Percentiles rank a stretch among this genome's conserved stretches.
Evolutionary conservation across 2,888 invertebrate genomes (phyloP).

Genomic region (Nephrotoma flavescens): DNA sequence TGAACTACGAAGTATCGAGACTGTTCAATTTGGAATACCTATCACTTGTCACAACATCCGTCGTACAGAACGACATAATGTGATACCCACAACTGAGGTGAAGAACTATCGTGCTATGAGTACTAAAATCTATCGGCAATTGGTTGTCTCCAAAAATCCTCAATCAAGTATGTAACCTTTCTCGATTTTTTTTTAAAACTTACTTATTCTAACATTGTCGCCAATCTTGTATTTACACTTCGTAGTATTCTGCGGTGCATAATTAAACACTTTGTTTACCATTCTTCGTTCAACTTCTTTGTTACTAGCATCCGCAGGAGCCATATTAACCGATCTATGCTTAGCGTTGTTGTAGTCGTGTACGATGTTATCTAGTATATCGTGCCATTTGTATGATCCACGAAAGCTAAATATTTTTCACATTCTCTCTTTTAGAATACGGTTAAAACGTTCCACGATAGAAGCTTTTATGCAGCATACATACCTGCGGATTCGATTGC

Average conservation of each 20-base stretch:
- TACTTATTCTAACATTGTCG: conserved; percentile 21
- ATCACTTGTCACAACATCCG: not conserved
- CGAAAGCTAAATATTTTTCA: conserved; percentile 10
- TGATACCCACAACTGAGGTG: not conserved
- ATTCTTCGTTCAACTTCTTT: conserved; percentile 15
- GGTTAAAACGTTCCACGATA: not conserved
- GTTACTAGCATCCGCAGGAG: conserved; percentile 20
- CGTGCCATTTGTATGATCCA: conserved; percentile 12
- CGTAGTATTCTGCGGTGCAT: conserved; percentile 14
- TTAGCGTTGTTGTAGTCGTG: conserved; percentile 20
- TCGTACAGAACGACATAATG: not conserved
- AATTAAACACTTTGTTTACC: conserved; percentile 14
- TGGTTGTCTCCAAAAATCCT: conserved; percentile 16
- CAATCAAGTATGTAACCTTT: conserved; percentile 22
- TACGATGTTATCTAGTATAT: conserved; percentile 11
- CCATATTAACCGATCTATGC: conserved; percentile 21
- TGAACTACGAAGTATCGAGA: not conserved
- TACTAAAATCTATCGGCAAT: conserved; percentile 11
- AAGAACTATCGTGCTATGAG: not conserved
- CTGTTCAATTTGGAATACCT: not conserved
- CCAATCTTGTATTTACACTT: conserved; percentile 14
- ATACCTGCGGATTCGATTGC: no score
- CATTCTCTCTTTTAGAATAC: conserved; percentile 10
- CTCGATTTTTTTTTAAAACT: conserved; percentile 19
- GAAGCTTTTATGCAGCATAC: no score